A percentile compares a stretch with the other conserved stretches of the same genome.
These are phyloP conservation scores for Rutilus rutilus DNA, from an alignment of 2,113 vertebrate genomes.

Conservation along the genomic window DNA sequence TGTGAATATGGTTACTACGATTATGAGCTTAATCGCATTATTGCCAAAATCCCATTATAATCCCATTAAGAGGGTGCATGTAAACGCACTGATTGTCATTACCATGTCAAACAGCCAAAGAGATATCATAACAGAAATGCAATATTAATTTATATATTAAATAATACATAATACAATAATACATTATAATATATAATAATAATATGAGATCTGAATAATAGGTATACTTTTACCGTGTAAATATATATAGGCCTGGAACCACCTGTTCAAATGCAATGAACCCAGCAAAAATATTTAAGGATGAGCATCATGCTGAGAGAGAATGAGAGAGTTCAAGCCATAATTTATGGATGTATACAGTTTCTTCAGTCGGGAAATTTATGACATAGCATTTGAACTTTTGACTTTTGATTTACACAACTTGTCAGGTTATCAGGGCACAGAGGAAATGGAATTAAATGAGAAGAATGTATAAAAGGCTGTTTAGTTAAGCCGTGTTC, in stretches of 20 bases:
- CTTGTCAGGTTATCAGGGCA: constrained; percentile 56
- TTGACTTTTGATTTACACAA: constrained; percentile 62
- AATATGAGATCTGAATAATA: neutral
- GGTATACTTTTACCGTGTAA: constrained; percentile 1
- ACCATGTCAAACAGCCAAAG: no score
- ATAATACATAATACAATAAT: neutral
- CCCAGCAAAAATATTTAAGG: neutral
- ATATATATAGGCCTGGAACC: neutral
- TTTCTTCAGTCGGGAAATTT: constrained; percentile 53
- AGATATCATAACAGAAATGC: no score
- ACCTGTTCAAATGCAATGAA: constrained; percentile 26
- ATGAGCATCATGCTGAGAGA: constrained; percentile 21
- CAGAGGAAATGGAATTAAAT: constrained; percentile 58
- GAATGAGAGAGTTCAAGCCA: constrained; percentile 9
- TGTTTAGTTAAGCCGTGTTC: constrained; percentile 49
- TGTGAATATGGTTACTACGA: no score
- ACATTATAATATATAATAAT: neutral
- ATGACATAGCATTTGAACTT: constrained; percentile 39
- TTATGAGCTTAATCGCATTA: no score
- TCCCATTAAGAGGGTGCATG: no score
- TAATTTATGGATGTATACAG: constrained; percentile 27
- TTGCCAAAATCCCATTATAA: no score
- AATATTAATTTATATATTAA: neutral
- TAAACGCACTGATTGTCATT: no score
- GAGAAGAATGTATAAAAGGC: constrained; percentile 51